Evolutionary conservation across 2,113 vertebrate species (phyloP).

Genomic region (Colius striatus): DNA sequence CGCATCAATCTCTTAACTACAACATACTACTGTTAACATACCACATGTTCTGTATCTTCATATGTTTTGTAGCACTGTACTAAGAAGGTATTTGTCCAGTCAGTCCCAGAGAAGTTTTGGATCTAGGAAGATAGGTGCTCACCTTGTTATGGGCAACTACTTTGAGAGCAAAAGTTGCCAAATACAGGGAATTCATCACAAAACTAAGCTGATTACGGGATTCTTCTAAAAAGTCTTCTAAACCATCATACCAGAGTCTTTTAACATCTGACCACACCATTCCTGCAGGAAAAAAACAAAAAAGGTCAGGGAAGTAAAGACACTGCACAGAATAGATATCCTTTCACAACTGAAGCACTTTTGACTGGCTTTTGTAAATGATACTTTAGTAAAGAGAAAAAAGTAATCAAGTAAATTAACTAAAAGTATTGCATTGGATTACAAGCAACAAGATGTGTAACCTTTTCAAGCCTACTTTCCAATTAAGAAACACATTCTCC

Average conservation of each 20-base stretch:
- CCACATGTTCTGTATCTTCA: fast-evolving
- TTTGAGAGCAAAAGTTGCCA: constrained; percentile 96
- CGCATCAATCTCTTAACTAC: neutral
- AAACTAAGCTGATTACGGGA: constrained; percentile 98
- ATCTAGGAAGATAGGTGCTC: neutral
- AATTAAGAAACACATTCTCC: neutral
- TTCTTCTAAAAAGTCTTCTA: constrained; percentile 97
- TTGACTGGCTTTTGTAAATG: neutral
- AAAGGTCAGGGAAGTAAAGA: neutral
- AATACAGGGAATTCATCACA: constrained; percentile 97
- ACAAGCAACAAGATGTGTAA: neutral
- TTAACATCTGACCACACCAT: constrained; percentile 99
- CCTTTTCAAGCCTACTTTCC: neutral
- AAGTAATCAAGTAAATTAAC: neutral
- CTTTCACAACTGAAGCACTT: neutral
- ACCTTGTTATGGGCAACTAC: constrained; percentile 98
- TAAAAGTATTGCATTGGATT: neutral
- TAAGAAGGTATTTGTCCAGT: neutral
- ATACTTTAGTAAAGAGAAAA: neutral
- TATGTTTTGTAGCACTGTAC: neutral
- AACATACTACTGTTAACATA: neutral
- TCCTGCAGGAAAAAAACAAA: constrained; percentile 72
- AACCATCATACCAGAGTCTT: constrained; percentile 95
- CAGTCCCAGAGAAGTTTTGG: neutral
- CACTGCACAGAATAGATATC: neutral